Base-by-base conservation (phyloP, 2,888 invertebrate species). In the Scaptomyza polygonia region DNA sequence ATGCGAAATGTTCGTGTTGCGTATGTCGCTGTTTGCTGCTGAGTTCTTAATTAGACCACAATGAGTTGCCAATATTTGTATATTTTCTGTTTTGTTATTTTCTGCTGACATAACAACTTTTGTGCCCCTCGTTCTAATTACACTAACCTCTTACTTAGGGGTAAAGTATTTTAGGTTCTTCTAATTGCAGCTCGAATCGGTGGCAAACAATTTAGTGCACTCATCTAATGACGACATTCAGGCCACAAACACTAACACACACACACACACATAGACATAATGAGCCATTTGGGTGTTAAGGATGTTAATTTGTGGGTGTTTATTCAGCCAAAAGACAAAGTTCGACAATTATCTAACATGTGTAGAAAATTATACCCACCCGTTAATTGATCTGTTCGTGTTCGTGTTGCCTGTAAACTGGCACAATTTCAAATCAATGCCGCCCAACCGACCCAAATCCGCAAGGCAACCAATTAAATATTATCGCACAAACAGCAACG, bases 11-110 rank as follows among this genome's bases (percentile, higher is more conserved):
- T 75, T n/a, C n/a, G n/a, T n/a, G n/a, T n/a, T n/a, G n/a, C n/a
- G n/a, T n/a, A n/a, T 69, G 68, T 71, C 65, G 49, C 58, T 45
- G 68, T 56, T 45, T 27, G 61, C 61, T 64, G 72, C 82, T 71
- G 72, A 85, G 81, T 67, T 86, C 85, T 72, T 83, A 83, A 83
- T 83, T 83, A 78, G 85, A 72, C 77, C 68, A 72, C 79, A 86
- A 78, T 86, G 86, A 78, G 76, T 78, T 81, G 86, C 65, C 72
- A 32, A 81, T 82, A 84, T 72, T 16, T 40, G 61, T 30, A 32
- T 54, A 18, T 1, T 11, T 75, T 61, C 58, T 62, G 1, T 64
- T 68, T 5, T n/a, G 11, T 3, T 71, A 21, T 25, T 25, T 48
- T 44, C 7, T 36, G n/a, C 82, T 77, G 73, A 69, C 74, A 72